These are phyloP conservation scores for Tigriopus californicus DNA, from an alignment of 2,888 invertebrate species.

Conservation along the genomic window DNA sequence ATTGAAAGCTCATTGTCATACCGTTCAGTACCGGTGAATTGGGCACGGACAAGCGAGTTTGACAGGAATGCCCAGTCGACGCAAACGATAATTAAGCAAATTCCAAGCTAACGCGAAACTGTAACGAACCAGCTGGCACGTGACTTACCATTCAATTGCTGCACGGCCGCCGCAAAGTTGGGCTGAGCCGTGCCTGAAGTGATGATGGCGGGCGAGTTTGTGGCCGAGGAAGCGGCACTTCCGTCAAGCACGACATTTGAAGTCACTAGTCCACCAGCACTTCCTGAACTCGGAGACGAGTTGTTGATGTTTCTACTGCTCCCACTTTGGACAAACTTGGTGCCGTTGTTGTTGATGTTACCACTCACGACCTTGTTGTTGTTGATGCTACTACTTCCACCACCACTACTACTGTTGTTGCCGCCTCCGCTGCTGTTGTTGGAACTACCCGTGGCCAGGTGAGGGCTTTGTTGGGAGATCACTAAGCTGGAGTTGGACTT, in stretches of 20 bases:
- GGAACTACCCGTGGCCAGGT: too few relatives aligned
- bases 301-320: constrained; percentile 17
- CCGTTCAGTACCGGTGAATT: too few relatives aligned
- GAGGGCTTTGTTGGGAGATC: neutral
- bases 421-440: neutral
- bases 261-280: constrained; percentile 27
- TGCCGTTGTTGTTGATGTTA: neutral
- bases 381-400: constrained; percentile 9
- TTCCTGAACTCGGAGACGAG: constrained; percentile 25
- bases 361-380: neutral
- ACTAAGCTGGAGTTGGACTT: constrained; percentile 3
- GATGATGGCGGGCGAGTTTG: neutral
- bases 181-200: neutral
- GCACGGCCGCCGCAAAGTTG: constrained; percentile 6
- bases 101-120: too few relatives aligned
- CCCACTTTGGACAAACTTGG: constrained; percentile 10
- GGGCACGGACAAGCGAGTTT: too few relatives aligned
- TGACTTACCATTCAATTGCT: neutral
- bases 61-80: too few relatives aligned
- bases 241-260: constrained; percentile 21
- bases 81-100: neutral
- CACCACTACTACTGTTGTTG: constrained; percentile 14
- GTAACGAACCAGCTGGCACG: too few relatives aligned
- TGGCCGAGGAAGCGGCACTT: neutral
- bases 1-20: too few relatives aligned